Evolutionary conservation across 2,888 invertebrate genomes (phyloP).

Genomic region (Heliconius ethilla): DNA sequence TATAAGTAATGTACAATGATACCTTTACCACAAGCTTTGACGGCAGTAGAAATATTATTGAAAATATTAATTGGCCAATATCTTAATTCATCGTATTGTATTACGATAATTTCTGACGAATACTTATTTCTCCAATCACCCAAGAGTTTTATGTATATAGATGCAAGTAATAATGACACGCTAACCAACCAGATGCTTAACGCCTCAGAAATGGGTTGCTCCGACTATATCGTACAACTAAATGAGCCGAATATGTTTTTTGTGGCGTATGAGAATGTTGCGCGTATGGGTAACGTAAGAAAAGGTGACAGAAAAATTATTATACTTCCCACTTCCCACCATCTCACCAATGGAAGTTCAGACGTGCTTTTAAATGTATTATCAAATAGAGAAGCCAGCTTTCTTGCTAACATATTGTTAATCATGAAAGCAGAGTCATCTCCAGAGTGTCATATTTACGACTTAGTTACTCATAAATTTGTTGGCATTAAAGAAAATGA

Average conservation of each 20-base stretch:
- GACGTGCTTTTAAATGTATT: conserved; percentile 54
- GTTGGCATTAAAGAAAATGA: conserved; percentile 58
- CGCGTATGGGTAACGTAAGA: conserved; percentile 64
- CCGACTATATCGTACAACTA: conserved; percentile 71
- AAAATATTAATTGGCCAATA: conserved; percentile 60
- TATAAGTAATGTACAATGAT: conserved; percentile 29
- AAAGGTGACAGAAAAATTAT: conserved; percentile 74
- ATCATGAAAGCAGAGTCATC: conserved; percentile 51
- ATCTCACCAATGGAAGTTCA: conserved; percentile 42
- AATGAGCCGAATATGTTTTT: conserved; percentile 65
- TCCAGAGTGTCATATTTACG: conserved; percentile 55
- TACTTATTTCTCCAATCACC: conserved; percentile 51
- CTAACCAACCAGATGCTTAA: conserved; percentile 56
- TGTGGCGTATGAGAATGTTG: conserved; percentile 64
- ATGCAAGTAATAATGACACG: conserved; percentile 50
- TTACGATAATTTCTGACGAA: conserved; percentile 63
- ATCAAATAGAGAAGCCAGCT: conserved; percentile 59
- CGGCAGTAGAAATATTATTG: conserved; percentile 63
- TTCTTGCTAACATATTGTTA: conserved; percentile 65
- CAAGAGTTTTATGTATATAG: conserved; percentile 54
- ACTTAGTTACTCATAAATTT: conserved; percentile 72
- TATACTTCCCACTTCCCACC: conserved; percentile 58
- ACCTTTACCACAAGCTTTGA: conserved; percentile 35
- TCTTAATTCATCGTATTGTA: conserved; percentile 61
- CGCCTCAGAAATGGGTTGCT: conserved; percentile 74